Percentiles rank a stretch among this genome's conserved stretches.
Conservation (phyloP, 2,888 invertebrate species). For the Ditylenchus weischeri region DNA sequence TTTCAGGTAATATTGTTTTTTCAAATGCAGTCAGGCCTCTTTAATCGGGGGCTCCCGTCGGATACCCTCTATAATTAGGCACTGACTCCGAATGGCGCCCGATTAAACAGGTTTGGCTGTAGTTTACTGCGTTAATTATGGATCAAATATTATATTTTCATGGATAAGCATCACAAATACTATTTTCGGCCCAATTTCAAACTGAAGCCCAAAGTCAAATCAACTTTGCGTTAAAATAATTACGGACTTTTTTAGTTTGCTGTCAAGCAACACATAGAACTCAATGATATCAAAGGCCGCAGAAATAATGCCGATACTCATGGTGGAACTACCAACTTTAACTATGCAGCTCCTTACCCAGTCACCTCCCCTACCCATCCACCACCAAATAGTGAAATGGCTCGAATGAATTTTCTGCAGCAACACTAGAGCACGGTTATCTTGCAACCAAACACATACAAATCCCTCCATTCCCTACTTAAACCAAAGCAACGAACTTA, state of each 20-base stretch:
- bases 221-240: too few relatives aligned
- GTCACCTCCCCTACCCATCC: background rate
- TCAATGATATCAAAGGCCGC: slow-evolving; percentile 42
- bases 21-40: background rate
- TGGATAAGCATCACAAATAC: too few relatives aligned
- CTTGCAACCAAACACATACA: background rate
- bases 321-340: background rate
- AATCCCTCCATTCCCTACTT: background rate
- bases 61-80: too few relatives aligned
- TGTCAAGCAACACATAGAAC: slow-evolving; percentile 56
- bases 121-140: too few relatives aligned
- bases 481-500: too few relatives aligned
- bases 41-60: background rate
- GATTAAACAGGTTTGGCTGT: background rate
- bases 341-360: background rate
- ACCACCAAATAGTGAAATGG: slow-evolving; percentile 17
- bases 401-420: slow-evolving; percentile 20
- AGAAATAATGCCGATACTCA: slow-evolving; percentile 11
- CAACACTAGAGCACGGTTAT: background rate
- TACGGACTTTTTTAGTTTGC: slow-evolving; percentile 46
- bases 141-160: too few relatives aligned
- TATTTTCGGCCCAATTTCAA: too few relatives aligned
- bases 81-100: background rate
- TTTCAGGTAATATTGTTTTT: slow-evolving; percentile 46
- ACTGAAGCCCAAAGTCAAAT: too few relatives aligned